Percentiles rank a stretch among this genome's conserved stretches.
These are phyloP conservation scores for Tursiops truncatus DNA, from an alignment of 2,113 vertebrate genomes.

Conservation along the genomic window DNA sequence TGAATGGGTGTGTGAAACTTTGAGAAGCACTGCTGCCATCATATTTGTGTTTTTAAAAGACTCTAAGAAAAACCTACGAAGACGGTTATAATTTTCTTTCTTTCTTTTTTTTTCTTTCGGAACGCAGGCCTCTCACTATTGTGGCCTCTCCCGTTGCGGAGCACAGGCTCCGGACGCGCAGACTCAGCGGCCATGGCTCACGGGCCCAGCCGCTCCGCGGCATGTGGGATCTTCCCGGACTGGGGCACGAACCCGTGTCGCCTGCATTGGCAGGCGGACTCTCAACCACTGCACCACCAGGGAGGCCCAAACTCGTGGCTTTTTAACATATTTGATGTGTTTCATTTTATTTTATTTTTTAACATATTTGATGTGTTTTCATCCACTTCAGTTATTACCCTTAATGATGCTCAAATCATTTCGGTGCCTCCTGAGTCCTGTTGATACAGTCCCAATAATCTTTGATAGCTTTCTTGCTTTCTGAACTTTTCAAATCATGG, in stretches of 20 bases:
- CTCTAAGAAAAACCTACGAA: background rate
- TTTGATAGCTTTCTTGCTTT: background rate
- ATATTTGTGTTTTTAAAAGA: background rate
- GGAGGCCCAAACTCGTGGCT: background rate
- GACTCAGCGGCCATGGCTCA: too few relatives aligned
- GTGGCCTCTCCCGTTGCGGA: too few relatives aligned
- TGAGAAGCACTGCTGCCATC: background rate
- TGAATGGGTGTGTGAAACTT: background rate
- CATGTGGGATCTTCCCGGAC: too few relatives aligned
- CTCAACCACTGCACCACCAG: too few relatives aligned
- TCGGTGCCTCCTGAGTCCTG: background rate
- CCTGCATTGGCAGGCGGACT: too few relatives aligned
- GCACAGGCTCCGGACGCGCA: too few relatives aligned
- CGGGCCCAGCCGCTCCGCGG: too few relatives aligned
- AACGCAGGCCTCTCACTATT: fast-evolving
- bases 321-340: background rate
- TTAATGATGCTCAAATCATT: background rate
- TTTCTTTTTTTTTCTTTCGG: background rate
- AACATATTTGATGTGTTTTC: background rate
- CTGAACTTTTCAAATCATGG: background rate
- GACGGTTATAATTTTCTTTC: background rate
- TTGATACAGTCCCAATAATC: background rate
- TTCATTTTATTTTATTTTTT: background rate
- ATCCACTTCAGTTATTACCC: background rate
- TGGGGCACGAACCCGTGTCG: fast-evolving